Evolutionary conservation across 1,140 invertebrate genomes (phyloP), one percentile per base, ranked within the genome.

Genomic region (Pogonomyrmex californicus): DNA sequence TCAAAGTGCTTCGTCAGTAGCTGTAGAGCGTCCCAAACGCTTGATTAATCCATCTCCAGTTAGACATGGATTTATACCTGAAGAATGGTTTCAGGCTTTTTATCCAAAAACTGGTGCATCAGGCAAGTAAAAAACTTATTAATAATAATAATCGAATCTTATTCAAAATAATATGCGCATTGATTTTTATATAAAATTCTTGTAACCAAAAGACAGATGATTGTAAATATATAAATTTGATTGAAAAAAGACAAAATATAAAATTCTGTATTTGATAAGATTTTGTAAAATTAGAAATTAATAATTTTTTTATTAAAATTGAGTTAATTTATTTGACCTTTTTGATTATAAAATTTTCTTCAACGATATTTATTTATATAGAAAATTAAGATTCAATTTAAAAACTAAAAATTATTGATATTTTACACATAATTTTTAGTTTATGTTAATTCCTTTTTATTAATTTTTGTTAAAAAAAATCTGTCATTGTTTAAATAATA

Each of bases 31-130:
- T 62, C 88, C 86, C 12, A 75, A 73, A 51, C 93, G 93, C 63
- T 89, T 87, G 1, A 86, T 91, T 51, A 44, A 94, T 51, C 88
- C 93, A 79, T 87, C 88, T 94, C 97, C 92, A 94, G 98, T 98
- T 54, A 97, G 98, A 65, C 94, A 98, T 91, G 98, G 98, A 71
- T 98, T 99, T 91, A 94, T 99, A 89, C 99, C 99, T 68, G 98
- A 99, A 91, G 97, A 98, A 96, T 99, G 98, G 98, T 99, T 99
- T 95, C 96, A 97, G 91, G 97, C 98, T 91, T 98, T 99, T 94
- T 99, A 99, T 94, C 97, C 97, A 60, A 99, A 99, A 96, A 99
- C 98, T 91, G 99, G 99, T 94, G 98, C 97, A 65, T 97, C 97
- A 85, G 97, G 98, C 92, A 89, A 86, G 36, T 14, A 63, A 14